Base-by-base conservation (phyloP, 2,797 vertebrate species). In the Ibycter americanus region DNA sequence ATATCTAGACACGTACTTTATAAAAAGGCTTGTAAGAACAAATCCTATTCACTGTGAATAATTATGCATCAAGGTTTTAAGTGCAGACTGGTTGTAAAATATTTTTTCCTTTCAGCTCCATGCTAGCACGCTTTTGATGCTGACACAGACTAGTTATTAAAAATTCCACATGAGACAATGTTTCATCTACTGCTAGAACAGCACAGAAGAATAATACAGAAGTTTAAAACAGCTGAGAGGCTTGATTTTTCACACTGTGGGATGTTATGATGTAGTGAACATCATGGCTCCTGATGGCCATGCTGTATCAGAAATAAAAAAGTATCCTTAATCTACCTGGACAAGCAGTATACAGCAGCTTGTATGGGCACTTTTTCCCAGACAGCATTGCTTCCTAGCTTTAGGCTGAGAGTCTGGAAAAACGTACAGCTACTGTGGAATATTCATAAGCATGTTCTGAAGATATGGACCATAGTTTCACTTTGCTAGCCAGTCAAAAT, bases 11-110 rank as follows among this genome's bases (percentile, higher is more conserved):
- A 96, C 6, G 2, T 67, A 52, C 83, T 89, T 91, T 78, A 88
- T 91, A 72, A 83, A 95, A 96, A 96, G 77, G n/a, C 46, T 74
- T 89, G 34, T 59, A 92, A 96, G 90, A 92, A 91, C 85, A 92
- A 97, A 95, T 94, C 83, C 68, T 96, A 85, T 96, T 96, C 90
- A 94, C 68, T 83, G 87, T 96, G 96, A 97, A 94, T 96, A 98
- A 97, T 97, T 97, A 94, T 56, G 32, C 95, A 96, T 97, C 94
- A 97, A 94, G 58, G 34, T 86, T 97, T 97, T 89, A 96, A 92
- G 84, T 82, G 51, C 81, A 91, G 47, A 55, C 16, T 3, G 1
- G 11, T 38, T 83, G 36, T 80, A 96, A 97, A 97, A 94, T 90
- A 92, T 86, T 98, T 96, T 96, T 96, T 91, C 38, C 77, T 96